Percentiles rank a stretch among this genome's conserved stretches.
Conservation (phyloP, 2,113 vertebrate species). For the Labeo catla region DNA sequence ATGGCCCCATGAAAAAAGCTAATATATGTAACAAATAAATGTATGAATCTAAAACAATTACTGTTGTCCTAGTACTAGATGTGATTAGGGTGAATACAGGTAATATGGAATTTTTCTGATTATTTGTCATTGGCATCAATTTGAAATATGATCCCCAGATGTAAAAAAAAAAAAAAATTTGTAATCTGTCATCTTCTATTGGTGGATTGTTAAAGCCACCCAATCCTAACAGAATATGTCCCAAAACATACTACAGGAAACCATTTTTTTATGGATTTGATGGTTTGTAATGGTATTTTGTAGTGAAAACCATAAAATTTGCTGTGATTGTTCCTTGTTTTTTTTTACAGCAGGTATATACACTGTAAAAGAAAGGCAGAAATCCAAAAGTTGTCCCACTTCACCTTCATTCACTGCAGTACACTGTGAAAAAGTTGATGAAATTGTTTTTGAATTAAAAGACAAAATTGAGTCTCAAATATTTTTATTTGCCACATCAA, state of each 20-base stretch:
- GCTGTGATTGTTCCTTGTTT: too few species aligned
- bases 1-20: too few species aligned
- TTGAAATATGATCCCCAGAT: background rate
- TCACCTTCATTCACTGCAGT: background rate
- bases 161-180: too few species aligned
- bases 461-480: background rate
- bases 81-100: background rate
- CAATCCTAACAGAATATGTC: too few species aligned
- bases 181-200: too few species aligned
- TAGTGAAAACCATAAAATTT: too few species aligned
- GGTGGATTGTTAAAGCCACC: too few species aligned
- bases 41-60: background rate
- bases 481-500: slow-evolving; percentile 28
- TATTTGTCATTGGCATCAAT: background rate
- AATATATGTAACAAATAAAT: background rate
- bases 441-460: background rate
- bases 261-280: too few species aligned
- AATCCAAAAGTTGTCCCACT: background rate
- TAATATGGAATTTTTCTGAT: background rate
- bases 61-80: background rate
- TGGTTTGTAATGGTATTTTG: too few species aligned
- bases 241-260: too few species aligned
- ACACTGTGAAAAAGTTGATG: background rate
- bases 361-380: background rate
- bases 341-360: background rate